Base-by-base conservation (phyloP, 1,140 invertebrate species). In the Zelostemma sp. region DNA sequence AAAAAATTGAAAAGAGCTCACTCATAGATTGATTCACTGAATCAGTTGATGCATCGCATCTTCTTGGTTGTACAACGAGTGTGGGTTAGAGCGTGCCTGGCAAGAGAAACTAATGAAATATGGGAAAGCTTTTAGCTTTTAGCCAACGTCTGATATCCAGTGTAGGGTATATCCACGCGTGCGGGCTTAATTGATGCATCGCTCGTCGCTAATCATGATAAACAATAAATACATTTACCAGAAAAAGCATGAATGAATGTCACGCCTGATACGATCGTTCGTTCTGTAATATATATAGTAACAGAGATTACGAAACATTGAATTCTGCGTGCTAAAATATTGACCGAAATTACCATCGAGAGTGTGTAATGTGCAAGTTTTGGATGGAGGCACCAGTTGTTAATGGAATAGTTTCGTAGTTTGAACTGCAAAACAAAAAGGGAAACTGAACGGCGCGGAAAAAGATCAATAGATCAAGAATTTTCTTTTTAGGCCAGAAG, bases 121-220 rank as follows among this genome's bases (percentile, higher is more conserved):
- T 82, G 80, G 80, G 79, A 80, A 82, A 82, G 80, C 80, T 82
- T 82, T 82, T 82, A 82, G 80, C 80, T 82, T 82, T 82, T 82
- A 82, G 78, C 77, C 69, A 79, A 80, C 76, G 79, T 82, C 78
- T 82, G 79, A 80, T 80, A 77, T 82, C 73, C 69, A 66, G 38
- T 60, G 48, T 54, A 56, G 55, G 47, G 58, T 58, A 72, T 63
- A 68, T 72, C 54, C 54, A 73, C 65, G 65, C 58, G 65, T 73
- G 59, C 53, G 50, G 47, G 56, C 62, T 73, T 81, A 81, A 80
- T 79, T 80, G 78, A 81, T 81, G 76, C 76, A 78, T 81, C 75
- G 78, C 71, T 72, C 68, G 72, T 72, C 68, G 70, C 73, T 77
- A 78, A 79, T 79, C 74, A 77, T 77, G 74, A 79, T 77, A 78